Evolutionary conservation across 2,888 invertebrate species (phyloP).

Genomic region (Lampropteryx suffumata): DNA sequence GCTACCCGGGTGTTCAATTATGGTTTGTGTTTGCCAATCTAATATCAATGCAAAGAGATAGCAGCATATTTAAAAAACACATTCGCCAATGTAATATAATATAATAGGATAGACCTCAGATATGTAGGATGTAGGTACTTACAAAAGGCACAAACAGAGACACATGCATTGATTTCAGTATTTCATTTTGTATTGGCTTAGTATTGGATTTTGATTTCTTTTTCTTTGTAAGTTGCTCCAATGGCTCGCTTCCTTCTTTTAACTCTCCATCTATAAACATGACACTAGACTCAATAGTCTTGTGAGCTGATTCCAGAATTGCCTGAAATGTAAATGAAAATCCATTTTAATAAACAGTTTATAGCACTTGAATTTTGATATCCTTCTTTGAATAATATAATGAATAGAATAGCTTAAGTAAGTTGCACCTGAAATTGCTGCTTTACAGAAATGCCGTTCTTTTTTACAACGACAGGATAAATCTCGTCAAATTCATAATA

Average conservation of each 20-base stretch:
- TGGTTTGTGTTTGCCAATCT: too few species aligned
- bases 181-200: constrained; percentile 66
- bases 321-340: constrained; percentile 66
- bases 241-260: constrained; percentile 83
- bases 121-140: constrained; percentile 54
- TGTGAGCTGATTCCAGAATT: constrained; percentile 82
- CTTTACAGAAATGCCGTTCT: constrained; percentile 85
- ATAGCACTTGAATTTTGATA: neutral
- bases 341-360: neutral
- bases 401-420: neutral
- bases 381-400: too few species aligned
- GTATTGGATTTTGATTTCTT: constrained; percentile 77
- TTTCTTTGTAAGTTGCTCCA: constrained; percentile 85
- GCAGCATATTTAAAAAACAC: too few species aligned
- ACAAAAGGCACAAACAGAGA: constrained; percentile 88
- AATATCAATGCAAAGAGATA: too few species aligned
- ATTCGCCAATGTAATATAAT: too few species aligned
- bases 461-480: constrained; percentile 86
- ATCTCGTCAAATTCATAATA: constrained; percentile 89
- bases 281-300: constrained; percentile 84
- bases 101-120: too few species aligned
- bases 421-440: constrained; percentile 85
- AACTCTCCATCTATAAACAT: constrained; percentile 89
- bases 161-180: constrained; percentile 82
- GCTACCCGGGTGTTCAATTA: too few species aligned